Conservation (phyloP, 1,140 invertebrate genomes). For the Aphaenogaster floridana region DNA sequence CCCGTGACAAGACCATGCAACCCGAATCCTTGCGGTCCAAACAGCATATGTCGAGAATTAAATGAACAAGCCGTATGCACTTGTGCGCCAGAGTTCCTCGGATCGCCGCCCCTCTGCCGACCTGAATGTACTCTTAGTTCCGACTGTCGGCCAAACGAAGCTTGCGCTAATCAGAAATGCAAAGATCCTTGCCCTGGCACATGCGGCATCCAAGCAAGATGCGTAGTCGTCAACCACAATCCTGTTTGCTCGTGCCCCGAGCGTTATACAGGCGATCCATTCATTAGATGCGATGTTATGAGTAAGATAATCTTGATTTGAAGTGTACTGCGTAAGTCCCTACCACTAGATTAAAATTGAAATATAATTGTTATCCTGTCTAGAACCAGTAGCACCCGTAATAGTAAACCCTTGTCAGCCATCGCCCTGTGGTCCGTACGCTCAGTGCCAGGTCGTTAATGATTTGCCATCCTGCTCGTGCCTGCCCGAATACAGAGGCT, state of each 20-base stretch:
- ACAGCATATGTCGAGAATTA: constrained; percentile 90
- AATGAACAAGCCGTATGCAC: constrained; percentile 91
- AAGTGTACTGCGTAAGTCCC: background rate
- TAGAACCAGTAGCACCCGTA: constrained; percentile 22
- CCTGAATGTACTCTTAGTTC: constrained; percentile 91
- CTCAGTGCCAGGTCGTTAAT: constrained; percentile 86
- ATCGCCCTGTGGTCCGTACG: constrained; percentile 91
- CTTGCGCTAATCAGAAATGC: constrained; percentile 92
- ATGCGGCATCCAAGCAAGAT: constrained; percentile 90
- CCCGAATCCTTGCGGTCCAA: constrained; percentile 93
- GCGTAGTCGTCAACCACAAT: constrained; percentile 90
- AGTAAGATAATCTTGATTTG: constrained; percentile 70
- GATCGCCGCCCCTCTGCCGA: constrained; percentile 91
- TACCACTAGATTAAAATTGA: background rate
- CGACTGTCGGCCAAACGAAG: constrained; percentile 89
- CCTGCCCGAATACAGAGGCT: constrained; percentile 89
- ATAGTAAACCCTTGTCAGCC: constrained; percentile 85
- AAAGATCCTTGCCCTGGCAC: constrained; percentile 91
- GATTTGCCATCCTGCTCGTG: constrained; percentile 88
- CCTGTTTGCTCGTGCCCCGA: constrained; percentile 89
- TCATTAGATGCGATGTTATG: constrained; percentile 86
- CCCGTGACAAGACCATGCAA: constrained; percentile 88
- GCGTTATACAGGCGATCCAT: constrained; percentile 89
- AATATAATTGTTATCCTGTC: constrained; percentile 3
- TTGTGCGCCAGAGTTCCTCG: constrained; percentile 91